Base-by-base conservation (phyloP, 1,140 invertebrate genomes). In the Drosophila asahinai region DNA sequence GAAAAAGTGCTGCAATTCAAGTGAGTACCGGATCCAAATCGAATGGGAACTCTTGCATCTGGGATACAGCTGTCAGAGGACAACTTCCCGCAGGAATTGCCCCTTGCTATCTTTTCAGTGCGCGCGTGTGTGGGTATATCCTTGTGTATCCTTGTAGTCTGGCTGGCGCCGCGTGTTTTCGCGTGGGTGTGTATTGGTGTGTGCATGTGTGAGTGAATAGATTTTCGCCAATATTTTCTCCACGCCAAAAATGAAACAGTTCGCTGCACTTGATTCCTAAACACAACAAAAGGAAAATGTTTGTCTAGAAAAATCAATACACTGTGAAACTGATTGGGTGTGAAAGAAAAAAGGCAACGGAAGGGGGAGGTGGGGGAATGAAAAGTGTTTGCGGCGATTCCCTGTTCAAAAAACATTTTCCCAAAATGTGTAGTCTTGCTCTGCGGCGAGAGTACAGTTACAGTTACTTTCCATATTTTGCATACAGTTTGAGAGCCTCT, bases 161-260 rank as follows among this genome's bases (percentile, higher is more conserved):
- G 78, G 68, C 79, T 86, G 86, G 86, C 86, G 86, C 86, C 86
- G 86, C 86, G 86, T 90, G 86, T 80, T 82, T 73, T 74, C 64
- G 81, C 77, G 77, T 80, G 65, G 75, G 81, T 51, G 75, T 76
- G 54, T 61, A 54, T 72, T 54, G 48, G n/a, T 51, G 43, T 61
- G 52, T 61, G 61, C 19, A 38, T 55, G 17, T 40, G 54, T 57
- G 54, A 40, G 54, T 42, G 36, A 57, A 57, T 71, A 67, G 38
- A 71, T 59, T 70, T 81, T 77, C 61, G 19, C 40, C 33, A 52
- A 74, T 61, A 55, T 47, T 55, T 65, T 64, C 9, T 45, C 4
- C 38, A 43, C 15, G 15, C 5, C 48, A 43, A 49, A 42, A 43
- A 80, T 48, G 5, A 30, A 51, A 48, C 51, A 62, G 14, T 38